These are phyloP conservation scores for Paratilapia polleni DNA, from an alignment of 2,113 vertebrate genomes.

Conservation along the genomic window DNA sequence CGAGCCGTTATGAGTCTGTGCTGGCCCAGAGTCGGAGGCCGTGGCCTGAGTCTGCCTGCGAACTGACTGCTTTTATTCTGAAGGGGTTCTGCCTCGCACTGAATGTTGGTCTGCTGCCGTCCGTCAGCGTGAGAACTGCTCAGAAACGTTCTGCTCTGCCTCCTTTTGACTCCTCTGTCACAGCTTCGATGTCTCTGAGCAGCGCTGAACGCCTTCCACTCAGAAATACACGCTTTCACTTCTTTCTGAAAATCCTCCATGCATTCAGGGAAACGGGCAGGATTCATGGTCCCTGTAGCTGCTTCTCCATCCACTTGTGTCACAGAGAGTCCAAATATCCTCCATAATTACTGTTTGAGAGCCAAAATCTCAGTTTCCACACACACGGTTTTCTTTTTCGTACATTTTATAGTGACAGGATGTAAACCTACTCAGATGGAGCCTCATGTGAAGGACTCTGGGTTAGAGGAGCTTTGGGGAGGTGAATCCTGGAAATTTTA, in stretches of 20 bases:
- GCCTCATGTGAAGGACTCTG: background rate
- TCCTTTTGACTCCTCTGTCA: background rate
- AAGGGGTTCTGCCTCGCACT: background rate
- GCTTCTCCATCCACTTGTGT: background rate
- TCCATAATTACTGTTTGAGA: background rate
- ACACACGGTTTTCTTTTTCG: background rate
- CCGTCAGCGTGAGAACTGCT: background rate
- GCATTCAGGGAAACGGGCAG: too few relatives aligned
- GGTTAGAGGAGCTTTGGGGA: background rate
- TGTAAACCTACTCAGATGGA: too few relatives aligned
- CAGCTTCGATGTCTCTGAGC: background rate
- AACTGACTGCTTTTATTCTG: constrained; percentile 12
- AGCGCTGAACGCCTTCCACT: background rate
- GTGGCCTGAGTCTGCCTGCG: background rate
- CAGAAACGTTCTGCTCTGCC: background rate
- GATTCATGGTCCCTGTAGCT: too few relatives aligned
- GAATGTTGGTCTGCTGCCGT: background rate
- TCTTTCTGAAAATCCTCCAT: background rate
- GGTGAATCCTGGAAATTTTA: background rate
- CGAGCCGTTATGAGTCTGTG: background rate
- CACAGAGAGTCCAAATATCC: background rate
- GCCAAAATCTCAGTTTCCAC: background rate
- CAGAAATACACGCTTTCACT: background rate
- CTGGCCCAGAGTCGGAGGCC: background rate
- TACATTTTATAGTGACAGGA: background rate